Evolutionary conservation across 2,797 vertebrate genomes (phyloP).

Genomic region (Momotus momota): DNA sequence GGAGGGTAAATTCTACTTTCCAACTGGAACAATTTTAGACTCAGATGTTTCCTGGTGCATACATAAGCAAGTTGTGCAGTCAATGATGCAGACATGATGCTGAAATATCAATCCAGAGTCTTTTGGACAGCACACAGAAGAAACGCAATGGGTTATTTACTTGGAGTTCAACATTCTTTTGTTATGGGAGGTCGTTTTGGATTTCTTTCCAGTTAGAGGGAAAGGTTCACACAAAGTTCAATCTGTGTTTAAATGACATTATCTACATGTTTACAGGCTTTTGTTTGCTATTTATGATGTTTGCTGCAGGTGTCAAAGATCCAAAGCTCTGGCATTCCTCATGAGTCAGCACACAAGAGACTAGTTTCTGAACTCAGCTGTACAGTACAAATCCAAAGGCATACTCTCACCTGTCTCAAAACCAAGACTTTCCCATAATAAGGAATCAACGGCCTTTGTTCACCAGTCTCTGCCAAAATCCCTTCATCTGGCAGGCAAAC

Average conservation of each 20-base stretch:
- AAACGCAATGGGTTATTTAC: not conserved
- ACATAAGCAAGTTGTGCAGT: not conserved
- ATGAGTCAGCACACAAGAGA: not conserved
- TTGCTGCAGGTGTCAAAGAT: not conserved
- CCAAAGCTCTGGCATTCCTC: not conserved
- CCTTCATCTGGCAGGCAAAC: not conserved
- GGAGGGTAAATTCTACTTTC: not conserved
- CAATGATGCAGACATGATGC: not conserved
- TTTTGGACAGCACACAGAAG: not conserved
- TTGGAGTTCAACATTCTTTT: not conserved
- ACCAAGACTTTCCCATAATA: not conserved
- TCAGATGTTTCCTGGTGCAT: not conserved
- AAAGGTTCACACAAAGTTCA: not conserved
- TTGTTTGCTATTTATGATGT: not conserved
- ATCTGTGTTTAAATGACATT: not conserved
- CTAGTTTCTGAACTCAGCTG: not conserved
- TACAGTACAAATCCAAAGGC: not conserved
- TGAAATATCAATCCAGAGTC: not conserved
- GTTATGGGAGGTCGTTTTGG: not conserved
- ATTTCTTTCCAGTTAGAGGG: not conserved
- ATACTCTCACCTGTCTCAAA: not conserved
- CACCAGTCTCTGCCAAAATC: conserved; percentile 1
- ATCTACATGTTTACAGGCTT: not conserved
- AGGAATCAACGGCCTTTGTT: not conserved
- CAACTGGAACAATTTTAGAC: not conserved